Percentiles rank a stretch among this genome's conserved stretches.
These are phyloP conservation scores for Pyrochroa serraticornis DNA, from an alignment of 2,888 invertebrate genomes.

Conservation along the genomic window DNA sequence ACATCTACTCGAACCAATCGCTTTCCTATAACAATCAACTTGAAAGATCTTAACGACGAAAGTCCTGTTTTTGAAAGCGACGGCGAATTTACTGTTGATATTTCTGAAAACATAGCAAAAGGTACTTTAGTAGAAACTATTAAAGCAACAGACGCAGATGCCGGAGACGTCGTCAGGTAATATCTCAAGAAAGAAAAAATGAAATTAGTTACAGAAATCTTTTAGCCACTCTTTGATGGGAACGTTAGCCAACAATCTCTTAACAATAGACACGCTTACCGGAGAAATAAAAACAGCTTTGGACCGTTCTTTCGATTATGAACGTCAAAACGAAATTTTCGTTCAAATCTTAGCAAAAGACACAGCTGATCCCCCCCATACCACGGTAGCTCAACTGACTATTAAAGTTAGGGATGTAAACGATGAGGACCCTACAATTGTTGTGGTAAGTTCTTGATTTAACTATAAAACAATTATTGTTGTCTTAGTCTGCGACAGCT, in stretches of 20 bases:
- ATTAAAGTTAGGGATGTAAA: conserved; percentile 73
- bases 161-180: conserved; percentile 65
- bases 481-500: conserved; percentile 41
- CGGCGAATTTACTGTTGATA: conserved; percentile 52
- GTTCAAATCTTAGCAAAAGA: conserved; percentile 57
- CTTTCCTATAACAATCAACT: conserved; percentile 59
- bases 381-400: conserved; percentile 62
- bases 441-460: conserved; percentile 60
- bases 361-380: conserved; percentile 55
- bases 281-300: conserved; percentile 65
- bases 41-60: conserved; percentile 76
- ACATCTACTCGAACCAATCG: conserved; percentile 32
- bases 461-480: conserved; percentile 4
- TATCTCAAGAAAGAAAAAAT: no score
- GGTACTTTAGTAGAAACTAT: conserved; percentile 62
- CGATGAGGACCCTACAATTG: conserved; percentile 72
- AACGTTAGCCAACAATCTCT: conserved; percentile 48
- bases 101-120: conserved; percentile 64
- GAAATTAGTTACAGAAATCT: no score
- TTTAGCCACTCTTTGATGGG: conserved; percentile 64
- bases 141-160: conserved; percentile 67
- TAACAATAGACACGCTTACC: conserved; percentile 60
- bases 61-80: conserved; percentile 64
- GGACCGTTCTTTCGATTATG: conserved; percentile 67
- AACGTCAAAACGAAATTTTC: conserved; percentile 63